Evolutionary conservation across 2,797 vertebrate species (phyloP), one percentile per base, ranked within the genome.

Genomic region (Lagorchestes hirsutus): DNA sequence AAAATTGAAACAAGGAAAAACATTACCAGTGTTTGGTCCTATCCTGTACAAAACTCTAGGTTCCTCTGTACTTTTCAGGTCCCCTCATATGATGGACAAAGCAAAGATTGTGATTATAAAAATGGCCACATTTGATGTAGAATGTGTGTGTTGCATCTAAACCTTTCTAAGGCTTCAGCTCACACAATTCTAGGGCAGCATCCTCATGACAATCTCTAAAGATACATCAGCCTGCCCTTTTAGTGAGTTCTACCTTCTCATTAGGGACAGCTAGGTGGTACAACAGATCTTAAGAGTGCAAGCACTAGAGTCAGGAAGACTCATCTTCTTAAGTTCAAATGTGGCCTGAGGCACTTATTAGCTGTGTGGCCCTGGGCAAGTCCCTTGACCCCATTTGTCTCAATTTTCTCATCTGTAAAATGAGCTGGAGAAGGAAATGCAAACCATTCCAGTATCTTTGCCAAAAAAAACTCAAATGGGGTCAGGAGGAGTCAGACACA

Each of bases 1-100:
- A 97, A 96, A 97, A 91, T 92, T 59, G 90, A 82, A 74, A 46
- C 91, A 97, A 95, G 82, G 97, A 96, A 98, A 95, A 58, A 97
- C 91, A 57, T n/a, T 95, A 52, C 59, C 82, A 94, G 40, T 95
- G 90, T n/a, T 87, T 95, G 8, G 93, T 98, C 40, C 91, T 90
- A 54, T 93, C 3, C 57, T 74, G 13, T 28, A 29, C 94, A 92
- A 96, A 97, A 96, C 94, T 95, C n/a, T 97, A 92, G 93, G 94
- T 54, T 22, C 16, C 52, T 96, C 10, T 9, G 5, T 5, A 67
- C 34, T 34, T 13, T 16, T 10, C 13, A 9, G 0, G 4, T n/a
- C 62, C 34, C 22, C 31, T 34, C 4, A 34, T 10, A 16, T 34
- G 24, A 67, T 16, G 34, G 13, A 58, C 56, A 57, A 57, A 62